Evolutionary conservation across 2,888 invertebrate genomes (phyloP), one percentile per base, ranked within the genome.

Genomic region (Augiades crinisus): DNA sequence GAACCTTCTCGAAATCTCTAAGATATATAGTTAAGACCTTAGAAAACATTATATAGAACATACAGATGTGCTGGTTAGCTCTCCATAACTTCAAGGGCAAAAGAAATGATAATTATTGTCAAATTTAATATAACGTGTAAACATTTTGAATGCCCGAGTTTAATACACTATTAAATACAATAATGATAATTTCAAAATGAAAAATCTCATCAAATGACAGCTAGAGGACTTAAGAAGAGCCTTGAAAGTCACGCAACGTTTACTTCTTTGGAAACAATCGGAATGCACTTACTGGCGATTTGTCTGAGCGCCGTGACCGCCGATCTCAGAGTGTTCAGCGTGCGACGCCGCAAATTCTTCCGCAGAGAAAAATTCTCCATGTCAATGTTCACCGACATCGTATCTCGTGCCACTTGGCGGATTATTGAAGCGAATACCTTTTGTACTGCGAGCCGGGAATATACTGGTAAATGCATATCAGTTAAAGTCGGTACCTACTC

Each of bases 381-480:
- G 56, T 86, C 88, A 52, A 87, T 81, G 55, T 81, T 80, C 65
- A 82, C 83, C 24, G 85, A 86, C 85, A 85, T 83, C 45, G 34
- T 49, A 54, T 63, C 66, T 68, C 59, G 59, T 12, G 30, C 30
- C 60, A 62, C 62, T 36, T 54, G 61, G 65, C 61, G 47, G 69
- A 65, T 34, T 37, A 40, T 45, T 54, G 47, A 38, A 43, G 53
- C 38, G 59, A 62, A 61, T 65, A 81, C 83, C 80, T 82, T 75
- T 82, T 81, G 81, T 83, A 74, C 70, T 73, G 70, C 70, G 67
- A 69, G 79, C 76, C 68, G 71, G 68, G 75, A 79, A 77, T 78
- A 78, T 65, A 87, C 88, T 88, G 84, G 79, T 79, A 75, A 78
- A 83, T 81, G 82, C 83, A 86, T 79, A 79, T 82, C 81, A 77